Evolutionary conservation across 2,113 vertebrate species (phyloP).

Genomic region (Scartelaos histophorus): DNA sequence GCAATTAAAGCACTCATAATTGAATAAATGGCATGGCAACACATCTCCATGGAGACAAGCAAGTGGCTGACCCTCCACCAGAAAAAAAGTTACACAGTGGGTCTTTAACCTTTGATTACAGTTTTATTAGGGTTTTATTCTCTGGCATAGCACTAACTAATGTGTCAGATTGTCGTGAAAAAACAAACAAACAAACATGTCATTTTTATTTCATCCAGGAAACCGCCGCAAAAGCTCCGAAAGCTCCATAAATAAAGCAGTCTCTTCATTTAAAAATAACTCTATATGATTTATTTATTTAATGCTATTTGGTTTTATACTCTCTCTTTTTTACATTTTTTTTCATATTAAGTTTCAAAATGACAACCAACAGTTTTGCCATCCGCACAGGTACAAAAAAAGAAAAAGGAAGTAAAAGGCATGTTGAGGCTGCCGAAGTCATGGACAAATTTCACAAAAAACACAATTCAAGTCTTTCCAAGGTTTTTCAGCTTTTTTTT

Average conservation of each 20-base stretch:
- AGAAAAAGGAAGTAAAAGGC: slow-evolving; percentile 32
- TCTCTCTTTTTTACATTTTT: background rate
- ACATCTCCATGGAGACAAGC: too few species aligned
- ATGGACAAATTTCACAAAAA: background rate
- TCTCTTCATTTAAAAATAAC: slow-evolving; percentile 7
- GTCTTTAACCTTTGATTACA: too few species aligned
- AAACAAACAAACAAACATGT: too few species aligned
- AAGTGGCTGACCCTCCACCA: too few species aligned
- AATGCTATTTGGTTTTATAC: slow-evolving; percentile 8
- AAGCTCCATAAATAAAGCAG: slow-evolving; percentile 6
- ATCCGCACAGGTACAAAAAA: slow-evolving; percentile 25
- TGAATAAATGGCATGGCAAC: too few species aligned
- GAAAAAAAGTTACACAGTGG: too few species aligned
- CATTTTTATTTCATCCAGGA: too few species aligned
- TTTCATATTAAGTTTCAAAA: slow-evolving; percentile 9
- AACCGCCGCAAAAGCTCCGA: background rate
- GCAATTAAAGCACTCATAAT: too few species aligned
- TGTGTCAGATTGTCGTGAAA: slow-evolving; percentile 9
- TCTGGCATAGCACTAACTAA: slow-evolving; percentile 18
- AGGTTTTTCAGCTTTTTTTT: background rate
- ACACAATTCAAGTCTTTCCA: background rate
- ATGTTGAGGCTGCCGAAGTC: slow-evolving; percentile 8
- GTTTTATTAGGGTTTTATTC: background rate
- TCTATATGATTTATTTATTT: slow-evolving; percentile 20
- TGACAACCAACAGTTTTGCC: slow-evolving; percentile 21